Evolutionary conservation across 2,797 vertebrate species (phyloP).

Genomic region (Netta rufina): DNA sequence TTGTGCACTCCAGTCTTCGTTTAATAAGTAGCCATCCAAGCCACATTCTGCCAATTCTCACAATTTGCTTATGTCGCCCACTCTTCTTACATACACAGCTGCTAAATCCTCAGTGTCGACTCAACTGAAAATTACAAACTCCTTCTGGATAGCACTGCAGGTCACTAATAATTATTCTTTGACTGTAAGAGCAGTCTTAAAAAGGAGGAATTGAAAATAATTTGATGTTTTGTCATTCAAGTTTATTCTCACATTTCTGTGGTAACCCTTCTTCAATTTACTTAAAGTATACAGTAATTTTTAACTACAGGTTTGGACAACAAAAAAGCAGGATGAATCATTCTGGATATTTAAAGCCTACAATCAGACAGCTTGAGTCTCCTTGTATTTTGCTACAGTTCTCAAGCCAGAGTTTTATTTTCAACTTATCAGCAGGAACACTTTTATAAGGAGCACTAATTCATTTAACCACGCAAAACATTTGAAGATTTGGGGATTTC

Average conservation of each 20-base stretch:
- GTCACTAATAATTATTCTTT: constrained; percentile 54
- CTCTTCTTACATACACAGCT: constrained; percentile 57
- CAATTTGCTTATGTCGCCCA: constrained; percentile 43
- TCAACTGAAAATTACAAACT: constrained; percentile 61
- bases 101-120: constrained; percentile 35
- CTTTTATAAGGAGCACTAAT: constrained; percentile 8
- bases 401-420: constrained; percentile 58
- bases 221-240: constrained; percentile 55
- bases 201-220: constrained; percentile 50
- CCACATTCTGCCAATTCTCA: constrained; percentile 40
- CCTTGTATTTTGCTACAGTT: constrained; percentile 51
- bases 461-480: constrained; percentile 14
- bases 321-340: constrained; percentile 70
- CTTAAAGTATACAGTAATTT: constrained; percentile 58
- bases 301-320: constrained; percentile 70
- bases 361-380: constrained; percentile 66
- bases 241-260: constrained; percentile 61
- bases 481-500: neutral
- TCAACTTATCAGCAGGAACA: constrained; percentile 23
- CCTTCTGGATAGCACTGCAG: constrained; percentile 51
- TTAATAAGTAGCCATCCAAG: constrained; percentile 50
- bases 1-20: constrained; percentile 2
- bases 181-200: constrained; percentile 37
- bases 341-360: constrained; percentile 67
- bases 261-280: constrained; percentile 61